phyloP scores from a whole-genome alignment of 2,797 vertebrate genomes.

The Anas bernieri region DNA sequence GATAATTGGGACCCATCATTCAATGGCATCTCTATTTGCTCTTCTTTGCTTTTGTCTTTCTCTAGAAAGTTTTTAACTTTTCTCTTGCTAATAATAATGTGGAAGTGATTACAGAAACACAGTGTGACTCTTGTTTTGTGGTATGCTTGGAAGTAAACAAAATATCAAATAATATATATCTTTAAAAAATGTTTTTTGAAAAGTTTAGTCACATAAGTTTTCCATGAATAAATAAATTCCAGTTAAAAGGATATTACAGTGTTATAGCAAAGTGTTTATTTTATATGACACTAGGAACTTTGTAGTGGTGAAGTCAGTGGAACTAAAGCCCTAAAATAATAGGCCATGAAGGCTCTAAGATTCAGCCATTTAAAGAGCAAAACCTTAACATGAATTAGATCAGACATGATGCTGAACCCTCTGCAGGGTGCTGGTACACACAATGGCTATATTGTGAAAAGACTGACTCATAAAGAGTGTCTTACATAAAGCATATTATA shows the following conservation, averaged over 20 bases:
- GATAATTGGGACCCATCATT: not conserved
- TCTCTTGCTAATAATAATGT: not conserved
- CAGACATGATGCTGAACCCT: conserved; percentile 19
- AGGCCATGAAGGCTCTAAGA: not conserved
- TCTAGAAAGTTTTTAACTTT: not conserved
- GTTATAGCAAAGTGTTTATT: not conserved
- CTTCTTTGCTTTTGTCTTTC: not conserved
- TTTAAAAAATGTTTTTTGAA: not conserved
- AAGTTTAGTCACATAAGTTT: not conserved
- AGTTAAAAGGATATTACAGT: not conserved
- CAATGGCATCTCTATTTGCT: not conserved
- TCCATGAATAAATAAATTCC: not conserved
- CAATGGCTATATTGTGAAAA: conserved; percentile 23
- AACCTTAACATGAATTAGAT: conserved; percentile 2
- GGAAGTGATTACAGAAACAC: not conserved
- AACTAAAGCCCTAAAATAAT: not conserved
- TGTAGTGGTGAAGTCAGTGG: not conserved
- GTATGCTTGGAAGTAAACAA: not conserved
- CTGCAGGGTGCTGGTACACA: not conserved
- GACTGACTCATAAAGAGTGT: conserved; percentile 43
- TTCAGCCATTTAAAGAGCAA: not conserved
- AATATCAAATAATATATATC: accelerated
- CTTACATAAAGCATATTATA: conserved; percentile 38
- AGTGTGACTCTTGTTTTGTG: not conserved
- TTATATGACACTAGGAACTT: not conserved